phyloP scores from a whole-genome alignment of 2,113 vertebrate species.

The Callaeas wilsoni region DNA sequence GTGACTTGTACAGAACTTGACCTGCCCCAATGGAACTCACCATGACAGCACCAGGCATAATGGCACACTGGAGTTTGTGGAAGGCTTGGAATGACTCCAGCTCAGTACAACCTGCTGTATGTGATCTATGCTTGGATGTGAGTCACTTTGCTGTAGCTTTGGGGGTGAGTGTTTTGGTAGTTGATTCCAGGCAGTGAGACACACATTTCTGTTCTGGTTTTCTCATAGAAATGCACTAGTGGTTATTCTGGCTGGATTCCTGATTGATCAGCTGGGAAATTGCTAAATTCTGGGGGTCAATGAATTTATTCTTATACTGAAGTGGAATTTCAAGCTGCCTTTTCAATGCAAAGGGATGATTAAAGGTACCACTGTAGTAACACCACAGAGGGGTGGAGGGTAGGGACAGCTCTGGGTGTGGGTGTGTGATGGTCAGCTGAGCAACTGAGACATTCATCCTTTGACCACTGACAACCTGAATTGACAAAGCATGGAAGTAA shows the following conservation, averaged over 20 bases:
- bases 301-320: background rate
- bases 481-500: background rate
- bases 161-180: background rate
- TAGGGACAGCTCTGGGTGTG: background rate
- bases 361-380: background rate
- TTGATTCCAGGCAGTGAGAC: background rate
- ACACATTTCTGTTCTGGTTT: background rate
- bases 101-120: too few relatives aligned
- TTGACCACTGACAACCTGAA: background rate
- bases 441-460: background rate
- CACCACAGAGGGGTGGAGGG: background rate
- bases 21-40: slow-evolving; percentile 71
- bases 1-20: slow-evolving; percentile 71
- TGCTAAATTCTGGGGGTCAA: slow-evolving; percentile 45
- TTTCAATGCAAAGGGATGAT: background rate
- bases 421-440: rapidly evolving
- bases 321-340: background rate
- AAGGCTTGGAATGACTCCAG: slow-evolving; percentile 79
- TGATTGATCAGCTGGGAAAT: slow-evolving; percentile 84
- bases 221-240: slow-evolving; percentile 76
- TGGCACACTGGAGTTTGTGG: slow-evolving; percentile 65
- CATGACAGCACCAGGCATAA: slow-evolving; percentile 20
- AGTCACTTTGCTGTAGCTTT: slow-evolving; percentile 6
- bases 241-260: slow-evolving; percentile 79
- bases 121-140: slow-evolving; percentile 79